A percentile compares a stretch with the other conserved stretches of the same genome.
Evolutionary conservation across 92 coral and sea anemone genomes (phyloP).

Genomic region (Phymanthus crucifer): DNA sequence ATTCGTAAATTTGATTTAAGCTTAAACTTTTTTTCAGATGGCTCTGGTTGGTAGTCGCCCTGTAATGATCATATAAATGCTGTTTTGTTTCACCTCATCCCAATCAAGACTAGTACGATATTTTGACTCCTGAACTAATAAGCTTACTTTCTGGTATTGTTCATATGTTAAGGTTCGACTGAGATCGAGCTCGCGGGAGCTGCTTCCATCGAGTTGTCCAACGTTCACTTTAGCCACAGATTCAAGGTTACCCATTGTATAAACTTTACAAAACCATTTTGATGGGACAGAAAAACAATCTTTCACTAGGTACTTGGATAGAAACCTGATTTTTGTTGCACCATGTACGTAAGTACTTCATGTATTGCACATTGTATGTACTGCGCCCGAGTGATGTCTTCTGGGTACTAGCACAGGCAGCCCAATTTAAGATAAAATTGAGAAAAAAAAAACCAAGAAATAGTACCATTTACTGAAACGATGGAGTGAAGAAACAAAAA

Average conservation of each 20-base stretch:
- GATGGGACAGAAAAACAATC: not conserved
- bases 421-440: too few species aligned
- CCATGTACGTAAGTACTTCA: not conserved
- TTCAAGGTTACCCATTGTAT: constrained; percentile 85
- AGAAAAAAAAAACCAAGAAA: too few species aligned
- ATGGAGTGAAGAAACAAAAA: too few species aligned
- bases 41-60: too few species aligned
- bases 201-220: constrained; percentile 67
- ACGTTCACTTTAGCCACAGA: constrained; percentile 74
- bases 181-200: constrained; percentile 81
- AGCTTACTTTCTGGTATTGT: constrained; percentile 76
- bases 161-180: constrained; percentile 84
- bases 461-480: too few species aligned
- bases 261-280: not conserved
- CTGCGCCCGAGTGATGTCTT: too few species aligned
- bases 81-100: not conserved
- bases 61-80: not conserved
- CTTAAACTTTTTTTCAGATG: too few species aligned
- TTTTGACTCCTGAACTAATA: too few species aligned
- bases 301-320: too few species aligned
- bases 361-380: too few species aligned
- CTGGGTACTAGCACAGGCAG: too few species aligned
- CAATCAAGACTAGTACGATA: not conserved
- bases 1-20: too few species aligned
- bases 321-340: not conserved